These are phyloP conservation scores for Erebia epiphron DNA, from an alignment of 2,888 invertebrate species.

Conservation along the genomic window DNA sequence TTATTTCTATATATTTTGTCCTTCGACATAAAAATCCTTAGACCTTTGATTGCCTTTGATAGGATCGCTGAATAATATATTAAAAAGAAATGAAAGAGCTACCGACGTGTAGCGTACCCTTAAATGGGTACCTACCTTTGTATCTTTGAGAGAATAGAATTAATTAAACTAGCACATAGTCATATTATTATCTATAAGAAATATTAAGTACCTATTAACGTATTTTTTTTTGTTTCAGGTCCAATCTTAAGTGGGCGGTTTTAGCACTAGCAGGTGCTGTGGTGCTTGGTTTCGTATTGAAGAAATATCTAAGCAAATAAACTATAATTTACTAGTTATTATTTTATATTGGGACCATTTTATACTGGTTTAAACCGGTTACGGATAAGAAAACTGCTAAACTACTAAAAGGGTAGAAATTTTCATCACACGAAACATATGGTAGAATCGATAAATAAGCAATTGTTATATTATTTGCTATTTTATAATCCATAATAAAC, in stretches of 20 bases:
- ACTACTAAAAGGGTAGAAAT: conserved; percentile 4
- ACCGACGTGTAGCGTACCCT: too few species aligned
- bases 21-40: too few species aligned
- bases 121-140: too few species aligned
- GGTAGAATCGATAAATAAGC: not conserved
- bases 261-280: conserved; percentile 60
- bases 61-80: too few species aligned
- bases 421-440: not conserved
- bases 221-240: conserved; percentile 46
- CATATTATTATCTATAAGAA: too few species aligned
- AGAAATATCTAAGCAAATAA: conserved; percentile 51
- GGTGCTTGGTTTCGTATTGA: conserved; percentile 55
- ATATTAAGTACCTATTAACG: not conserved
- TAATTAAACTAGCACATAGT: too few species aligned
- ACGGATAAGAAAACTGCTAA: conserved; percentile 20
- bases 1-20: too few species aligned
- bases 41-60: too few species aligned
- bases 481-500: not conserved
- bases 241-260: conserved; percentile 58
- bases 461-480: not conserved
- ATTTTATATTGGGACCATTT: conserved; percentile 38
- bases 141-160: too few species aligned
- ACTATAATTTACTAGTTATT: not conserved
- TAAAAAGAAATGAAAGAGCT: too few species aligned
- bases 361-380: conserved; percentile 14